Conservation (phyloP, 2,797 vertebrate species). For the Florisuga fusca region DNA sequence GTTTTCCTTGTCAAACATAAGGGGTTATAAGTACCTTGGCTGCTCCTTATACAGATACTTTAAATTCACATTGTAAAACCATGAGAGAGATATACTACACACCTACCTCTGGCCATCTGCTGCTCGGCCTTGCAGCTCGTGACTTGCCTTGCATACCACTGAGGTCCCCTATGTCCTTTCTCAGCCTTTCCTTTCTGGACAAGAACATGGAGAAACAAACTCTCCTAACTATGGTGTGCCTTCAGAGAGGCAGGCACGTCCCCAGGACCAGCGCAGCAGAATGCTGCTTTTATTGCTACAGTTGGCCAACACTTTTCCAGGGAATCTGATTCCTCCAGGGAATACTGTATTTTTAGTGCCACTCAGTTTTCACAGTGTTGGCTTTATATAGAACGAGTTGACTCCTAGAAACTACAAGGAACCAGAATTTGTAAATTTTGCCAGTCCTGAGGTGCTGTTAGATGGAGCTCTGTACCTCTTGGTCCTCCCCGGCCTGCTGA, state of each 20-base stretch:
- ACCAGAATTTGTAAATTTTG: background rate
- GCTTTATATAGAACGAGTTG: background rate
- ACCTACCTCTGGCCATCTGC: background rate
- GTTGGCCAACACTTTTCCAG: background rate
- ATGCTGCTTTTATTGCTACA: background rate
- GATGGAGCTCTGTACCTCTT: background rate
- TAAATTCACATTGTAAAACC: background rate
- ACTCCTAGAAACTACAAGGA: background rate
- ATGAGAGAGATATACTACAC: background rate
- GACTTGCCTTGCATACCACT: background rate
- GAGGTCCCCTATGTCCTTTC: background rate
- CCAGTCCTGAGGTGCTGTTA: background rate
- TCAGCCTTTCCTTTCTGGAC: background rate
- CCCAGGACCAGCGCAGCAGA: accelerated
- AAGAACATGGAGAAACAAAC: background rate
- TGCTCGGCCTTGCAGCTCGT: accelerated
- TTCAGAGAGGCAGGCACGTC: background rate
- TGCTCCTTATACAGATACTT: slow-evolving; percentile 29
- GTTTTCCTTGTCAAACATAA: background rate
- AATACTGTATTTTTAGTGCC: background rate
- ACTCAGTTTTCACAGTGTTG: background rate
- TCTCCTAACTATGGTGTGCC: background rate
- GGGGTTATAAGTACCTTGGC: background rate
- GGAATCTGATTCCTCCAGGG: background rate
- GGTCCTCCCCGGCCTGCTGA: accelerated